Conservation (phyloP, 2,888 invertebrate genomes). For the Lasioglossum malachurum region DNA sequence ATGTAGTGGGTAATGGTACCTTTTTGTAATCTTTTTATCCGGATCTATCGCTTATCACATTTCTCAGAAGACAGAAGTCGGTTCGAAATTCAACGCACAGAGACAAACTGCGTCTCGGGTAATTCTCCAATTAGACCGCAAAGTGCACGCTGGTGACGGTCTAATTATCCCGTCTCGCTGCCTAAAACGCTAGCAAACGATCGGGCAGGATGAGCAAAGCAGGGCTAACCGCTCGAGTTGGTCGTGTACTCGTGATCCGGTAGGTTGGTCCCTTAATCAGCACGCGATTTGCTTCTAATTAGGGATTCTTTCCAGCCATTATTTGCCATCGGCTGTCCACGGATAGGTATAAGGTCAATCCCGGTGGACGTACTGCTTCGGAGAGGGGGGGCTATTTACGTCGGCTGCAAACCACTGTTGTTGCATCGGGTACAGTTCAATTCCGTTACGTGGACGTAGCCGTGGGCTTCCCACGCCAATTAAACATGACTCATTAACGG, state of each 20-base stretch:
- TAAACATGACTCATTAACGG: conserved; percentile 85
- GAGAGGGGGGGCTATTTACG: conserved; percentile 57
- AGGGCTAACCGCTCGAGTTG: background rate
- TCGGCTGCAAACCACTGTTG: conserved; percentile 59
- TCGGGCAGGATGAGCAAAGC: background rate
- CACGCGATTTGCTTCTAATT: conserved; percentile 36
- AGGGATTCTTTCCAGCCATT: conserved; percentile 29
- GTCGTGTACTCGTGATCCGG: background rate
- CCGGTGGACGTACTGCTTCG: background rate
- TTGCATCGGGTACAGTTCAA: conserved; percentile 77
- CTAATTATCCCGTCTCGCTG: background rate
- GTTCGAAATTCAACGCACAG: too few relatives aligned
- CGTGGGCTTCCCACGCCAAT: conserved; percentile 84
- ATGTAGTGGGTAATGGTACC: rapidly evolving
- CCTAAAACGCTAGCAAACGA: background rate
- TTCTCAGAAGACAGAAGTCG: too few relatives aligned
- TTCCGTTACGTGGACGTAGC: conserved; percentile 82
- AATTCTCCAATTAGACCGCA: background rate
- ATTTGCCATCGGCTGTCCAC: conserved; percentile 36
- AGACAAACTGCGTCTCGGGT: too few relatives aligned
- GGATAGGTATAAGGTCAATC: conserved; percentile 34
- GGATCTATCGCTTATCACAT: too few relatives aligned
- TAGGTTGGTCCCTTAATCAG: background rate
- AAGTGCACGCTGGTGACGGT: background rate
- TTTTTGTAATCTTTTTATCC: background rate